A percentile compares a stretch with the other conserved stretches of the same genome.
These are phyloP conservation scores for Enteromius afrohamiltoni DNA, from an alignment of 2,797 vertebrate species.

Conservation along the genomic window DNA sequence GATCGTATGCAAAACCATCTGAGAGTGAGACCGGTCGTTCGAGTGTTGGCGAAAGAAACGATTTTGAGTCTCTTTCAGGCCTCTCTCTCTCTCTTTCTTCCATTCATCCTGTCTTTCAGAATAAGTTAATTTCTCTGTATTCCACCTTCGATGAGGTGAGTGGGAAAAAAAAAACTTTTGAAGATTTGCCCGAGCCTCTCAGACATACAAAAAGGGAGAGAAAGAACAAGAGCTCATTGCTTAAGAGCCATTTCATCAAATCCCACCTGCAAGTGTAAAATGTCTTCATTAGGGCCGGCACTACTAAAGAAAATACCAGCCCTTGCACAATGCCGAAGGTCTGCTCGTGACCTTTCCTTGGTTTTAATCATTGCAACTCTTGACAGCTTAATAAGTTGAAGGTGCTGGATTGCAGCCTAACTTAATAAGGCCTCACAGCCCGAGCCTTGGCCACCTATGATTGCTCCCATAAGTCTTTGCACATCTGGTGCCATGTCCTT, in stretches of 20 bases:
- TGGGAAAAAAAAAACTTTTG: conserved; percentile 60
- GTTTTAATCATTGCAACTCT: conserved; percentile 99
- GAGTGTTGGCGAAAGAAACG: conserved; percentile 75
- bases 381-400: conserved; percentile 99
- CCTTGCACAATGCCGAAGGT: conserved; percentile 90
- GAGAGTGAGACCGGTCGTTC: conserved; percentile 76
- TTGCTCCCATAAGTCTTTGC: conserved; percentile 98
- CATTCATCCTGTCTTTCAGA: conserved; percentile 66
- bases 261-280: conserved; percentile 83
- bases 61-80: conserved; percentile 79
- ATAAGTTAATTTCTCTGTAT: conserved; percentile 83
- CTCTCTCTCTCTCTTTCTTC: conserved; percentile 65
- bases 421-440: conserved; percentile 95
- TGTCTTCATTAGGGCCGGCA: conserved; percentile 89
- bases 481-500: conserved; percentile 95
- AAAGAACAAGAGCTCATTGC: conserved; percentile 73
- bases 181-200: conserved; percentile 56
- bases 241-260: conserved; percentile 86
- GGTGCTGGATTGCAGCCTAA: conserved; percentile 96
- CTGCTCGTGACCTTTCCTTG: conserved; percentile 94
- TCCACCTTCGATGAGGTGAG: conserved; percentile 62
- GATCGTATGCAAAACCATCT: conserved; percentile 87
- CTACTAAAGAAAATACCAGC: conserved; percentile 91
- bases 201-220: conserved; percentile 63
- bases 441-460: conserved; percentile 95